Base-by-base conservation (phyloP, 2,888 invertebrate genomes). In the Anticlea derivata region DNA sequence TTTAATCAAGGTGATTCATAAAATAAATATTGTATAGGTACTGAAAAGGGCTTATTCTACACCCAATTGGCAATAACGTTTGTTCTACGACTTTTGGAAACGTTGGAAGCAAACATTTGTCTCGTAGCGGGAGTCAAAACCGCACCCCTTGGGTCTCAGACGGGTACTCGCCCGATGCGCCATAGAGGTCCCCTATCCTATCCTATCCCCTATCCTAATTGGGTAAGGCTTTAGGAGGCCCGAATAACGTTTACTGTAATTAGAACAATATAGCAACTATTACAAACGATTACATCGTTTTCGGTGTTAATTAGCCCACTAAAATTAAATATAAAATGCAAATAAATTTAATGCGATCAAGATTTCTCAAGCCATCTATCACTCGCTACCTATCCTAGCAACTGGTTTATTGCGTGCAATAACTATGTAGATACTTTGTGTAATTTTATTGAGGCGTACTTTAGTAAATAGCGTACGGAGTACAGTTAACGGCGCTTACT, bases 361-460 rank as follows among this genome's bases (percentile, higher is more conserved):
- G 48, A 45, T 53, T 48, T 30, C 47, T 12, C 17, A 44, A 48
- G 37, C 22, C 20, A 50, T 55, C 48, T 7, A 56, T 56, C 50
- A 50, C 44, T 26, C 7, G 34, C 35, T 48, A 43, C 46, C 10
- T 41, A 40, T 46, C 30, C 47, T 40, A 23, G 24, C 13, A 3
- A 27, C 35, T 31, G 1, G 38, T 43, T 41, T 43, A 47, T 43
- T 40, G 37, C 40, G 7, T n/a, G 35, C 44, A 51, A 51, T 48
- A 39, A 20, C 27, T 45, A 22, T 5, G 20, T 35, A 17, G 12
- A 7, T 26, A 20, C 30, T 41, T 31, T 8, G 43, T 34, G 12
- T 22, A 30, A 20, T 30, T 27, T 29, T 29, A 20, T 39, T 39
- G 8, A 5, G 4, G 17, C 17, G 17, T 4, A 17, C 17, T 17